These are phyloP conservation scores for Daktulosphaira vitifoliae DNA, from an alignment of 1,140 invertebrate species.

Conservation along the genomic window DNA sequence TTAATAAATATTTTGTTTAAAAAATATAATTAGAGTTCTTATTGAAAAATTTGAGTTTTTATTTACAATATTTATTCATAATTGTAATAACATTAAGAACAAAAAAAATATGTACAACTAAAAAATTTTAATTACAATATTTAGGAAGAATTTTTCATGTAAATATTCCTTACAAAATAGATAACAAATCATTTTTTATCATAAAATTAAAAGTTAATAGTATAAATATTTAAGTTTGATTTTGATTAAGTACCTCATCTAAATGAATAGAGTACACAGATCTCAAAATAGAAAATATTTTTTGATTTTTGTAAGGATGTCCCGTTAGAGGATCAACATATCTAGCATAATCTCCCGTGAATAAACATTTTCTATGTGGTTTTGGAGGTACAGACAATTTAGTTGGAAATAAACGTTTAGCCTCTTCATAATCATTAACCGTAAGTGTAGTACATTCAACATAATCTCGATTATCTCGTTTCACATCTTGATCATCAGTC, in stretches of 20 bases:
- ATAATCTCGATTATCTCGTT: background rate
- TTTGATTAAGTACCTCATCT: slow-evolving; percentile 13
- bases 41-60: too few species aligned
- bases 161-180: too few species aligned
- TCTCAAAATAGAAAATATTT: slow-evolving; percentile 19
- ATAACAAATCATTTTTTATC: too few species aligned
- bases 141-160: too few species aligned
- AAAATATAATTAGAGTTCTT: too few species aligned
- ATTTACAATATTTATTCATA: too few species aligned
- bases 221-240: too few species aligned
- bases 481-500: background rate
- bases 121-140: too few species aligned
- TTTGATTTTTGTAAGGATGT: slow-evolving; percentile 28
- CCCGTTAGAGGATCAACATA: slow-evolving; percentile 16
- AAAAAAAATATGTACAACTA: too few species aligned
- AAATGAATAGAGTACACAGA: slow-evolving; percentile 26
- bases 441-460: slow-evolving; percentile 10
- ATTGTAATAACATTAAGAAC: too few species aligned
- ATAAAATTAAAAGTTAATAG: too few species aligned
- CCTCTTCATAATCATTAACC: slow-evolving; percentile 10
- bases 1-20: too few species aligned
- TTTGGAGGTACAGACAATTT: background rate
- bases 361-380: slow-evolving; percentile 3
- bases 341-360: slow-evolving; percentile 21
- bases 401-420: slow-evolving; percentile 1